phyloP scores from a whole-genome alignment of 2,888 invertebrate species.

The Diarsia mendica region DNA sequence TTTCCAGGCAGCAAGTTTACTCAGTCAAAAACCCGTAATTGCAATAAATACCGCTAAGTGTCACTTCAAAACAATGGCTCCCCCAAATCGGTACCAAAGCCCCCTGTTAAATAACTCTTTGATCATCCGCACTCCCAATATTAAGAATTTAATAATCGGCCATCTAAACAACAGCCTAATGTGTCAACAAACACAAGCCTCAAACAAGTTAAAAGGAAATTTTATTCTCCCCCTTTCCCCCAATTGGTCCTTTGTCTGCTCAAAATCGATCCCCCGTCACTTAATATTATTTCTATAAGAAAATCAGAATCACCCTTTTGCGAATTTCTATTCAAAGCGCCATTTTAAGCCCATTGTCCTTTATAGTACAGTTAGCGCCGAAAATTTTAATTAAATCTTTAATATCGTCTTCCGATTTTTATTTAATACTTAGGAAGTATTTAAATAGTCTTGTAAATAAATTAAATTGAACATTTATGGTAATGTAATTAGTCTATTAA shows the following conservation, averaged over 20 bases:
- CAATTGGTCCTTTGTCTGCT: constrained; percentile 74
- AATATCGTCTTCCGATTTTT: constrained; percentile 72
- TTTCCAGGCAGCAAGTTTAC: background rate
- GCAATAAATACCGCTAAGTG: constrained; percentile 51
- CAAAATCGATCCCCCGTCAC: constrained; percentile 83
- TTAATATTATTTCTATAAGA: constrained; percentile 86
- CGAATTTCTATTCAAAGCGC: constrained; percentile 48
- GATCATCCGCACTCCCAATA: constrained; percentile 51
- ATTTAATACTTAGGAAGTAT: constrained; percentile 58
- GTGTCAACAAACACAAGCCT: constrained; percentile 71
- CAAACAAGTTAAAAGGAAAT: constrained; percentile 80
- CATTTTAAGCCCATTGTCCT: constrained; percentile 81
- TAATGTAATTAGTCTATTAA: constrained; percentile 62
- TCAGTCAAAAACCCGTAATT: constrained; percentile 23
- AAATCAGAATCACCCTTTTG: constrained; percentile 78
- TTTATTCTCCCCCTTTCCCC: constrained; percentile 69
- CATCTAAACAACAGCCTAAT: constrained; percentile 63
- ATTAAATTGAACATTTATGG: constrained; percentile 59
- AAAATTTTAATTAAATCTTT: constrained; percentile 86
- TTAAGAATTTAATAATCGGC: constrained; percentile 62
- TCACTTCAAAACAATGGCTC: constrained; percentile 42
- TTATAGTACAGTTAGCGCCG: constrained; percentile 70
- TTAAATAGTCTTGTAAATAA: constrained; percentile 58
- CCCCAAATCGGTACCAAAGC: constrained; percentile 12
- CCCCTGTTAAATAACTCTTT: constrained; percentile 52